phyloP scores from a whole-genome alignment of 2,888 invertebrate species.

The Pasiphila rectangulata region DNA sequence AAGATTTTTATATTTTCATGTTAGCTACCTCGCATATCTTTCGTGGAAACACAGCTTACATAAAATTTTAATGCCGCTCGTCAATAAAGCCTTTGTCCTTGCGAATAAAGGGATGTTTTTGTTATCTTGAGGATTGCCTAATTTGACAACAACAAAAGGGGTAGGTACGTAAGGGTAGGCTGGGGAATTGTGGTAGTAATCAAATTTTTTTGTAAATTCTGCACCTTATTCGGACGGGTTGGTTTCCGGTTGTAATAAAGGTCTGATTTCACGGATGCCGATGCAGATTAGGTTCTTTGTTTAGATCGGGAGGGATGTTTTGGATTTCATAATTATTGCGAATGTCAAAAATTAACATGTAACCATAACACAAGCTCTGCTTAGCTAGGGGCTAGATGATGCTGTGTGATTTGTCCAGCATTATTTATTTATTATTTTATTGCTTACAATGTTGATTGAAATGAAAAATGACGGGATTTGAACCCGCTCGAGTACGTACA shows the following conservation, averaged over 20 bases:
- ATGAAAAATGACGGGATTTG: too few relatives aligned
- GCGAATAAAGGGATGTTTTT: constrained; percentile 74
- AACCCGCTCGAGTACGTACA: too few relatives aligned
- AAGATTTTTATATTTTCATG: too few relatives aligned
- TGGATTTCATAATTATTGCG: constrained; percentile 1
- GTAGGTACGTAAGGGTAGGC: constrained; percentile 45
- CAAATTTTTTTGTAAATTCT: constrained; percentile 54
- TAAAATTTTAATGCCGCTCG: constrained; percentile 70
- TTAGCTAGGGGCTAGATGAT: too few relatives aligned
- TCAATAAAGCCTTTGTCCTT: constrained; percentile 77
- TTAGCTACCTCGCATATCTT: too few relatives aligned
- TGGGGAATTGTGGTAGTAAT: constrained; percentile 74
- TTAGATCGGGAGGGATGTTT: constrained; percentile 2
- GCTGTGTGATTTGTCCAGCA: too few relatives aligned
- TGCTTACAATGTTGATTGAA: too few relatives aligned
- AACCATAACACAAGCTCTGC: too few relatives aligned
- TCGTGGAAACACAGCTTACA: neutral
- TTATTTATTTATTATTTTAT: too few relatives aligned
- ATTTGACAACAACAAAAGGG: constrained; percentile 81
- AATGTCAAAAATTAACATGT: constrained; percentile 3
- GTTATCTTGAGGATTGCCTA: constrained; percentile 81
- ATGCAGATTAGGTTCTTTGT: constrained; percentile 24
- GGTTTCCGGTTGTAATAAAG: constrained; percentile 19
- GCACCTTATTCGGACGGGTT: constrained; percentile 20
- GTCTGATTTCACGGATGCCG: constrained; percentile 23